Evolutionary conservation across 1,140 invertebrate species (phyloP), one percentile per base, ranked within the genome.

Genomic region (Tetraneura akinire): DNA sequence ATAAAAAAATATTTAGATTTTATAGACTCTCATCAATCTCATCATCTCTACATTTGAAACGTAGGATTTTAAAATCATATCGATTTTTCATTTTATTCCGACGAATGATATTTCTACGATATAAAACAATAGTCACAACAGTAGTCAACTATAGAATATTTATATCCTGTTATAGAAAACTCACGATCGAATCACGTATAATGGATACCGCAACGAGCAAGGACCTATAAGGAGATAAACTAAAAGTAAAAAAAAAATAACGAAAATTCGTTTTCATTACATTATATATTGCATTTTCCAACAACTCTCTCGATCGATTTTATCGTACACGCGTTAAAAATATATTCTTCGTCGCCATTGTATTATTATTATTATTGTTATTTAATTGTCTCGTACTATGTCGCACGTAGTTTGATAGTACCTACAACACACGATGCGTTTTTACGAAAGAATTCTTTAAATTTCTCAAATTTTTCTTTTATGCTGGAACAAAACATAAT

Each of bases 291-390:
- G 8, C 8, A 37, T 37, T 37, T 37, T 76, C 57, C 51, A 60
- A 76, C 73, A 76, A 76, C 73, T 76, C 73, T 76, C 73, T 76
- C 73, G 51, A n/a, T 57, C 32, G 32, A 37, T 57, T 57, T 42
- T 42, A 21, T 57, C 32, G 32, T 37, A n/a, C 57, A 57, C 57
- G 51, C 37, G 37, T 23, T 53, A 73, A 73, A 73, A 32, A n/a
- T n/a, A 49, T 73, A 53, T 73, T 53, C 26, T 73, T 55, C 47
- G 26, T 53, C 51, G 70, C 37, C 70, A 53, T 73, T 73, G 47
- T 73, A 55, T 73, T 73, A 32, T 68, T 21, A 4, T 37, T n/a
- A n/a, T n/a, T 51, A 51, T 51, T 51, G 37, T 68, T 68, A 68
- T 47, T 47, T 47, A 68, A 68, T 68, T 68, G 64, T 68, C 32